Conservation (phyloP, 2,888 invertebrate species). For the Chorisops tibialis region DNA sequence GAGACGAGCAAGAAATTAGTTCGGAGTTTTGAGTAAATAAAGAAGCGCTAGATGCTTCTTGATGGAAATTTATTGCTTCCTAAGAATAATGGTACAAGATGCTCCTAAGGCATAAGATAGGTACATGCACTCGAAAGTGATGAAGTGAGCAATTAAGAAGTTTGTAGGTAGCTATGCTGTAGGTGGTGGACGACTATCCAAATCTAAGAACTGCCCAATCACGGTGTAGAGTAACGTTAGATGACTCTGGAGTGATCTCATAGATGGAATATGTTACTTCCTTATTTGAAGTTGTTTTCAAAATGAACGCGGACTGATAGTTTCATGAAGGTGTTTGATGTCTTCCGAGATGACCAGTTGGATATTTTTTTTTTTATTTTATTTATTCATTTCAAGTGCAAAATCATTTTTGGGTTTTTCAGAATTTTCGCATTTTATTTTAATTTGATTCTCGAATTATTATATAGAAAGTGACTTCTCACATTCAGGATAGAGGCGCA, state of each 20-base stretch:
- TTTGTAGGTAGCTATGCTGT: constrained; percentile 18
- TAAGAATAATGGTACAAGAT: background rate
- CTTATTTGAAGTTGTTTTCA: constrained; percentile 17
- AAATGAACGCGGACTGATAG: background rate
- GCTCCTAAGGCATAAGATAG: background rate
- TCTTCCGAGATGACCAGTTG: constrained; percentile 4
- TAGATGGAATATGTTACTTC: constrained; percentile 22
- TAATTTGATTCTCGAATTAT: too few relatives aligned
- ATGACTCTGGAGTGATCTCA: constrained; percentile 15
- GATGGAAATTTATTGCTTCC: background rate
- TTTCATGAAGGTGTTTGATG: constrained; percentile 1
- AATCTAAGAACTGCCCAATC: constrained; percentile 25
- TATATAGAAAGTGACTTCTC: too few relatives aligned
- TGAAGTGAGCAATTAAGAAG: constrained; percentile 24
- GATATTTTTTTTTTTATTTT: too few relatives aligned
- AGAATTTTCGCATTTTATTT: too few relatives aligned
- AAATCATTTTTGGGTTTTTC: too few relatives aligned
- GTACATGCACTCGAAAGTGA: constrained; percentile 25
- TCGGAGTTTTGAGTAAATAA: constrained; percentile 16
- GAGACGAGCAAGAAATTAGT: constrained; percentile 26
- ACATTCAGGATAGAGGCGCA: too few relatives aligned
- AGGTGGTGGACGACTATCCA: constrained; percentile 24
- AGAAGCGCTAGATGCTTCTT: constrained; percentile 4
- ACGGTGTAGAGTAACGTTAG: constrained; percentile 21
- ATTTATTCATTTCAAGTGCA: too few relatives aligned